These are phyloP conservation scores for Perca fluviatilis DNA, from an alignment of 2,113 vertebrate genomes.

Conservation along the genomic window DNA sequence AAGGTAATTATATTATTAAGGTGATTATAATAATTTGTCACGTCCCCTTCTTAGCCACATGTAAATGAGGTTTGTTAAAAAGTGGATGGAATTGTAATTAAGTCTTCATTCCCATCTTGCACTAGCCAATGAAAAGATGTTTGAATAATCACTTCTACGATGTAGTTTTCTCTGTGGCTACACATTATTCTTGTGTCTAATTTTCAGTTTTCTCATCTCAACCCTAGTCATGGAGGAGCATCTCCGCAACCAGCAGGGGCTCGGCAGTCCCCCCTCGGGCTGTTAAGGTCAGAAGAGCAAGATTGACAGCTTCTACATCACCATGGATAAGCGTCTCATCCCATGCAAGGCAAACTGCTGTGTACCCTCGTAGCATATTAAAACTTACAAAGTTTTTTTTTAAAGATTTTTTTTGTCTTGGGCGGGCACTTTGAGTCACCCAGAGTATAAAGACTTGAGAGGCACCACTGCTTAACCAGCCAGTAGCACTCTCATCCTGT, in stretches of 20 bases:
- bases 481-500: too few species aligned
- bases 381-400: too few species aligned
- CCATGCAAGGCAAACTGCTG: too few species aligned
- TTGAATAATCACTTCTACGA: background rate
- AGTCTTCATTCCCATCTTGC: background rate
- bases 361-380: too few species aligned
- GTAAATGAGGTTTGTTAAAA: background rate
- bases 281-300: slow-evolving; percentile 33
- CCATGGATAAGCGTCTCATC: too few species aligned
- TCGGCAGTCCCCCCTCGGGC: slow-evolving; percentile 26
- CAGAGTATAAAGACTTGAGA: too few species aligned
- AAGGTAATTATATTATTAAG: slow-evolving; percentile 26
- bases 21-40: background rate
- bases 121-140: background rate
- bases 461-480: too few species aligned
- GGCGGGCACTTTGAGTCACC: too few species aligned
- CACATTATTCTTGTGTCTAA: slow-evolving; percentile 11
- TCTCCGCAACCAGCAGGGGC: slow-evolving; percentile 20
- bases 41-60: background rate
- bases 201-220: background rate
- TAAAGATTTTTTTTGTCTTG: too few species aligned
- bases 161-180: background rate
- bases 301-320: background rate
- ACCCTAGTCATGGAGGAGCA: slow-evolving; percentile 42
- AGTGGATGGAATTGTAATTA: too few species aligned